phyloP scores from a whole-genome alignment of 2,113 vertebrate species.

The Saguinus imperator region DNA sequence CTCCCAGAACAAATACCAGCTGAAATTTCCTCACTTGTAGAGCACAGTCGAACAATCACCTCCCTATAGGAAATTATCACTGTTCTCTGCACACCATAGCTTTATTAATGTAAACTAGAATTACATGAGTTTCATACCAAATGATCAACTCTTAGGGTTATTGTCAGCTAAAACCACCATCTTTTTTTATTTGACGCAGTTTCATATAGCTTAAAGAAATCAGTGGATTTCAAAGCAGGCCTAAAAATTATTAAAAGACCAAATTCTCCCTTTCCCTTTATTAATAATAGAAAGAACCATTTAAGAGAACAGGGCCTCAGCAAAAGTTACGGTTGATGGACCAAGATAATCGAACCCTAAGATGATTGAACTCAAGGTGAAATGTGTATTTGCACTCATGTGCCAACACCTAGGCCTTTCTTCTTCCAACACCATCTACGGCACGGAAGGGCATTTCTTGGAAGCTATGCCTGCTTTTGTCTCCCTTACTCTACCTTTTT shows the following conservation, averaged over 20 bases:
- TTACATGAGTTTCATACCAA: background rate
- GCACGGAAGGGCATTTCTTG: background rate
- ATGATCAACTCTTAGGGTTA: background rate
- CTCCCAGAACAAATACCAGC: background rate
- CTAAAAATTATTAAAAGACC: background rate
- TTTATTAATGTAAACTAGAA: background rate
- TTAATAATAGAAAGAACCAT: background rate
- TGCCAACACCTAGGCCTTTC: background rate
- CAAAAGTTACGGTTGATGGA: background rate
- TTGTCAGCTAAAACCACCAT: background rate
- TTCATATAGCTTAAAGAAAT: slow-evolving; percentile 5
- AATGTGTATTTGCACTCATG: background rate
- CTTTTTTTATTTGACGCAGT: background rate
- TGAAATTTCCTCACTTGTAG: background rate
- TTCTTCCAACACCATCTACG: background rate
- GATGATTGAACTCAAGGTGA: background rate
- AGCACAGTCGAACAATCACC: background rate
- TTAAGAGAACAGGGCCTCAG: background rate
- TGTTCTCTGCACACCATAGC: background rate
- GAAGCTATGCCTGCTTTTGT: background rate
- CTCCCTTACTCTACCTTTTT: background rate
- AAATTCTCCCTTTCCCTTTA: background rate
- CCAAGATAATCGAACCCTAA: background rate
- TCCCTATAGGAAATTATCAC: background rate
- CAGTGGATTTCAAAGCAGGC: background rate